Evolutionary conservation across 2,888 invertebrate species (phyloP), one percentile per base, ranked within the genome.

Genomic region (Nymphalis c-album): DNA sequence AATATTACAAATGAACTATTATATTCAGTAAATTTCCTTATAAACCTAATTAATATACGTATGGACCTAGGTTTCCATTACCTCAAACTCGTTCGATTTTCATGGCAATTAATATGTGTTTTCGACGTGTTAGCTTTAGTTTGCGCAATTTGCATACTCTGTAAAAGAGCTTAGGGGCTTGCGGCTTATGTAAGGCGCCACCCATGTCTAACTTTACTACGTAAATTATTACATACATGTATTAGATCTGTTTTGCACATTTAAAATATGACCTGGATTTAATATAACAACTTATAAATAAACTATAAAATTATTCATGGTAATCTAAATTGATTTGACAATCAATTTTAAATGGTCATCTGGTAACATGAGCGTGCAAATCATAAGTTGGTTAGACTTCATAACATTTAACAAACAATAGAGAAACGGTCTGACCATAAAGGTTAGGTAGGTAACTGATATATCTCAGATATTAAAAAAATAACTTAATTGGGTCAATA

Each of bases 131-230:
- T 63, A 61, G 53, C 45, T 40, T 60, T 60, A 55, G 60, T 58
- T 86, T 85, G 84, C 84, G 84, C 76, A 85, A 90, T 84, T 83
- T 85, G 79, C 85, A 85, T 87, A 81, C 82, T 80, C 80, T 85
- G 79, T 79, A 55, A 31, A 55, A 84, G 81, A 85, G 86, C 85
- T 89, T 84, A 83, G 82, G 82, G 85, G 85, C 85, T 84, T 80
- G 82, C 79, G 77, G 76, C 84, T 87, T 86, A 80, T 85, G 88
- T 86, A 90, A 89, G 87, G 76, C 77, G 75, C 80, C 80, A 79
- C 73, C 70, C 69, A 67, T 73, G 73, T 64, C 67, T 63, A 71
- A 63, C 80, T 75, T 76, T 76, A 79, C 80, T 81, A 82, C 79
- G 80, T 85, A 83, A 86, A 85, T 87, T 87, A 84, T 81, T 79